These are phyloP conservation scores for Nematolebias whitei DNA, from an alignment of 2,113 vertebrate genomes.

Conservation along the genomic window DNA sequence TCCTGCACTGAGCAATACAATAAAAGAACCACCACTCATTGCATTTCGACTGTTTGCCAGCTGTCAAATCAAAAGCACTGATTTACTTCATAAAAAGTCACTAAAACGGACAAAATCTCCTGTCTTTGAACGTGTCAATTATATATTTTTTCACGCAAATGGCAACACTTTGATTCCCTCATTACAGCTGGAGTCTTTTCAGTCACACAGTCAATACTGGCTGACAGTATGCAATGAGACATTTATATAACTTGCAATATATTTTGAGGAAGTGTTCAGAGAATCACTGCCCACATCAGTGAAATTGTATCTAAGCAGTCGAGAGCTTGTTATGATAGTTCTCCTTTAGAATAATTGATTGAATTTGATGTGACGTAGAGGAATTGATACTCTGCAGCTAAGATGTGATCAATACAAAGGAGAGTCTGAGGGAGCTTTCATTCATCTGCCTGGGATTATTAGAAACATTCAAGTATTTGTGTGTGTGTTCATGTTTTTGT, in stretches of 20 bases:
- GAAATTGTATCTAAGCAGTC: conserved; percentile 25
- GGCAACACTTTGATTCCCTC: background rate
- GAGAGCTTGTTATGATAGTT: conserved; percentile 53
- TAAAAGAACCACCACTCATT: conserved; percentile 29
- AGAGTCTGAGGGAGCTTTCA: conserved; percentile 52
- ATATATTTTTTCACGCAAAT: background rate
- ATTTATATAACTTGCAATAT: conserved; percentile 17
- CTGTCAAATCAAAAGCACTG: background rate
- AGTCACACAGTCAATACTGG: conserved; percentile 4
- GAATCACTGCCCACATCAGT: conserved; percentile 24
- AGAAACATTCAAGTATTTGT: conserved; percentile 47
- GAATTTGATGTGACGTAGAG: conserved; percentile 66
- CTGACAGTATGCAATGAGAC: conserved; percentile 3
- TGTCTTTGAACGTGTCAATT: conserved; percentile 1
- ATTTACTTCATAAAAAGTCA: background rate
- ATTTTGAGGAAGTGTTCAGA: conserved; percentile 18
- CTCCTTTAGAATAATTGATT: conserved; percentile 67
- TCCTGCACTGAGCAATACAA: conserved; percentile 13
- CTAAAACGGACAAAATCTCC: background rate
- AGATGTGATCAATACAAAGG: conserved; percentile 67
- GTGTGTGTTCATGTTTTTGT: conserved; percentile 19
- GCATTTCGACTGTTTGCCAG: conserved; percentile 15
- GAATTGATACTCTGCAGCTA: conserved; percentile 52
- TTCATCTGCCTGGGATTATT: conserved; percentile 66
- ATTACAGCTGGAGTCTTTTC: background rate